Base-by-base conservation (phyloP, 1,140 invertebrate genomes). In the Camponotus vicinus region DNA sequence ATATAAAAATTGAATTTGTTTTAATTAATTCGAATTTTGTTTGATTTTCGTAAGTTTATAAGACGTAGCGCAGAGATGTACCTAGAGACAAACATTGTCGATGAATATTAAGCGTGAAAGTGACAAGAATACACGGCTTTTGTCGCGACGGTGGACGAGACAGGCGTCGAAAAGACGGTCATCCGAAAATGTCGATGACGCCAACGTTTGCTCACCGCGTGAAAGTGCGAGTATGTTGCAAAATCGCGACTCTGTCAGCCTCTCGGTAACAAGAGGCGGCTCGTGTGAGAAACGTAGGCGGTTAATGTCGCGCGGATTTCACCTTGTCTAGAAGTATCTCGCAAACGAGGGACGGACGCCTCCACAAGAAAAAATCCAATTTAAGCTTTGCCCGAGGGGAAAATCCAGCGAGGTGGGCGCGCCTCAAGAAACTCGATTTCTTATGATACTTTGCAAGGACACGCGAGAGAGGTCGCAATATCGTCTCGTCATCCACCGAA, bases 401-500 rank as follows among this genome's bases (percentile, higher is more conserved):
- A 37, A 63, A 82, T 57, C 70, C 73, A 8, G 13, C 34, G 15
- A 27, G 1, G 82, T 63, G 70, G 57, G 59, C 57, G 70, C 15
- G 4, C 4, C 27, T 27, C 13, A 52, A 52, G 49, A 75, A 45
- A 71, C 77, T 66, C 45, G 87, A 86, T 89, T 86, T 89, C 87
- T 83, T 69, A 21, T 52, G 42, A 64, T 40, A 18, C 37, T 71
- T 27, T 7, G 18, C 88, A 89, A 89, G 88, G 87, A 85, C 84
- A 86, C 18, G 13, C n/a, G 27, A 52, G 69, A n/a, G 42, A 86
- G 63, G 32, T 76, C 61, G 69, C 75, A 32, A 55, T n/a, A 21
- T 52, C 49, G 15, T 71, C 57, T 45, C 34, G 57, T 52, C 52
- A n/a, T 21, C 49, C 61, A 67, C 67, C 37, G 75, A 49, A 71